These are phyloP conservation scores for Apantesis nais DNA, from an alignment of 2,888 invertebrate genomes.

Conservation along the genomic window DNA sequence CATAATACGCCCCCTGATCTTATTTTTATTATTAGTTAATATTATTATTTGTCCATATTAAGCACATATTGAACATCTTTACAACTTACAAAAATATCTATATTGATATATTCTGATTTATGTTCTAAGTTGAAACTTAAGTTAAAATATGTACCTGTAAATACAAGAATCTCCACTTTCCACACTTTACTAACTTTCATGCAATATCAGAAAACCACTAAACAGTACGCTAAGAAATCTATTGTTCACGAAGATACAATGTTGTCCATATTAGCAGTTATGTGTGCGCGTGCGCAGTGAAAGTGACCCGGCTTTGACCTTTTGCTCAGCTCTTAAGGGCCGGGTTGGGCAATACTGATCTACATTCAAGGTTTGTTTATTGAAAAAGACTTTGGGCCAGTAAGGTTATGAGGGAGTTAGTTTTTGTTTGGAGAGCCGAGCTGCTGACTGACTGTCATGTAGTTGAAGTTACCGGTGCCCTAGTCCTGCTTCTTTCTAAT, in stretches of 20 bases:
- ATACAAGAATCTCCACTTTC: neutral
- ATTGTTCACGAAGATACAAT: slow-evolving; percentile 40
- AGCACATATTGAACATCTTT: too few species aligned
- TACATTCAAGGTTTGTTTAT: slow-evolving; percentile 38
- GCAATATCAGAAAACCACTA: neutral
- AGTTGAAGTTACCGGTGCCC: too few species aligned
- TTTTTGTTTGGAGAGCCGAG: neutral
- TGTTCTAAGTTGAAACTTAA: neutral
- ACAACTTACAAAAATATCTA: too few species aligned
- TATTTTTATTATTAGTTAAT: too few species aligned
- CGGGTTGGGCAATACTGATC: slow-evolving; percentile 44
- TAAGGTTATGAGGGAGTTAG: neutral
- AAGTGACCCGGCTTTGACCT: slow-evolving; percentile 50
- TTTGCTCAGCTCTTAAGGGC: slow-evolving; percentile 32
- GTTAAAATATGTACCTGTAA: neutral
- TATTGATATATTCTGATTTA: neutral
- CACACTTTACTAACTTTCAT: neutral
- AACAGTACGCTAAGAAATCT: slow-evolving; percentile 11
- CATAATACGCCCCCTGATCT: too few species aligned
- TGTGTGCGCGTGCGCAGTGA: slow-evolving; percentile 37
- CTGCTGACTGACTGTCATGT: too few species aligned
- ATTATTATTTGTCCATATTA: neutral
- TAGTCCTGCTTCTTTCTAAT: too few species aligned
- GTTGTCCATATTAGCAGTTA: slow-evolving; percentile 34
- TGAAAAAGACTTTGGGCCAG: slow-evolving; percentile 11